Evolutionary conservation across 2,113 vertebrate species (phyloP).

Genomic region (Trichechus manatus): DNA sequence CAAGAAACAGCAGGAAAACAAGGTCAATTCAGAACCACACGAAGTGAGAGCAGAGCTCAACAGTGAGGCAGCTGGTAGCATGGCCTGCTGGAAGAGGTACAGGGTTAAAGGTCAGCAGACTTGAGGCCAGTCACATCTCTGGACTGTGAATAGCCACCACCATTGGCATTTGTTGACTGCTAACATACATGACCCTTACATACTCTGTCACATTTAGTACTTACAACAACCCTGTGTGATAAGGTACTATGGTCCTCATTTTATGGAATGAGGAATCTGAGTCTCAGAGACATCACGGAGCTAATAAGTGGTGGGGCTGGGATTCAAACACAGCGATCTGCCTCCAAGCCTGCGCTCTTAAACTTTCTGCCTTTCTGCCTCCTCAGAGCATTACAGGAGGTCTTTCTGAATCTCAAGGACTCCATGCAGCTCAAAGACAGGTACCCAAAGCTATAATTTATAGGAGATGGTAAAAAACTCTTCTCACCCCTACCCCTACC

Average conservation of each 20-base stretch:
- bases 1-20: background rate
- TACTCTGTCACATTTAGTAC: background rate
- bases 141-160: accelerated
- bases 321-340: background rate
- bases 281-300: background rate
- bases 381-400: background rate
- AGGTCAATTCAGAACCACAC: background rate
- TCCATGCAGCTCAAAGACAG: background rate
- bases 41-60: background rate
- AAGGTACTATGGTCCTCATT: background rate
- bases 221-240: background rate
- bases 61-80: background rate
- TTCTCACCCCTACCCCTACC: background rate
- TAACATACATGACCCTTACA: background rate
- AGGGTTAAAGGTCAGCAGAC: background rate
- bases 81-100: background rate
- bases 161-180: background rate
- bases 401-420: background rate
- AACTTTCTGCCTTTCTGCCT: background rate
- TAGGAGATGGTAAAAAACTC: background rate
- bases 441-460: background rate
- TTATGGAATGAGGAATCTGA: background rate
- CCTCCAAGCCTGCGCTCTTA: background rate
- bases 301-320: background rate
- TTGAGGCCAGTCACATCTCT: background rate